A percentile compares a stretch with the other conserved stretches of the same genome.
These are phyloP conservation scores for Acanthurus lineatus DNA, from an alignment of 2,797 vertebrate species.

Conservation along the genomic window DNA sequence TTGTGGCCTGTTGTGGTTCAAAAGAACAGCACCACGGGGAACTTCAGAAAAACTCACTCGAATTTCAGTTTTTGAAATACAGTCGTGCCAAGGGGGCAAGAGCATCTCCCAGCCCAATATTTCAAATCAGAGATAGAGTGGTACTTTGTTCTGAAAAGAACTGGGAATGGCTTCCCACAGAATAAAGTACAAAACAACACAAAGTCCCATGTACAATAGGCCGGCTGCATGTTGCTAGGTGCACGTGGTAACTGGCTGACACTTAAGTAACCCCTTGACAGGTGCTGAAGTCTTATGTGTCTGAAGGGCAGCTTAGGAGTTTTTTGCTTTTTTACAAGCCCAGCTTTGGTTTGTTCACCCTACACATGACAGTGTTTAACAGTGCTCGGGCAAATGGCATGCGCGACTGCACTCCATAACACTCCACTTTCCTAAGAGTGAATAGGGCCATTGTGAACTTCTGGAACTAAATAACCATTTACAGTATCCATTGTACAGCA, in stretches of 20 bases:
- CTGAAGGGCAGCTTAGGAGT: constrained; percentile 74
- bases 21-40: constrained; percentile 84
- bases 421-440: constrained; percentile 39
- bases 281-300: constrained; percentile 78
- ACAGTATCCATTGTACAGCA: constrained; percentile 16
- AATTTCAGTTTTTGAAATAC: constrained; percentile 81
- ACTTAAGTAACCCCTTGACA: constrained; percentile 79
- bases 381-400: constrained; percentile 71
- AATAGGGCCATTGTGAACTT: constrained; percentile 46
- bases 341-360: constrained; percentile 68
- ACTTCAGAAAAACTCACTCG: constrained; percentile 81
- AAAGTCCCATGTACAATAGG: constrained; percentile 32
- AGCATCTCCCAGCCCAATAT: constrained; percentile 77
- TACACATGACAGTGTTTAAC: constrained; percentile 81
- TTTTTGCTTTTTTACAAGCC: constrained; percentile 77
- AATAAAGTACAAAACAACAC: constrained; percentile 64
- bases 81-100: constrained; percentile 61
- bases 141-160: constrained; percentile 54
- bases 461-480: constrained; percentile 42
- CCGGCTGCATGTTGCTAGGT: constrained; percentile 59
- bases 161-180: constrained; percentile 38
- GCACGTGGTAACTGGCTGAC: constrained; percentile 73
- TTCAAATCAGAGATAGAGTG: constrained; percentile 76
- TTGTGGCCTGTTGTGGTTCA: constrained; percentile 83
- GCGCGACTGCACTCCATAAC: constrained; percentile 61